These are phyloP conservation scores for Gambusia affinis DNA, from an alignment of 2,113 vertebrate species.

Conservation along the genomic window DNA sequence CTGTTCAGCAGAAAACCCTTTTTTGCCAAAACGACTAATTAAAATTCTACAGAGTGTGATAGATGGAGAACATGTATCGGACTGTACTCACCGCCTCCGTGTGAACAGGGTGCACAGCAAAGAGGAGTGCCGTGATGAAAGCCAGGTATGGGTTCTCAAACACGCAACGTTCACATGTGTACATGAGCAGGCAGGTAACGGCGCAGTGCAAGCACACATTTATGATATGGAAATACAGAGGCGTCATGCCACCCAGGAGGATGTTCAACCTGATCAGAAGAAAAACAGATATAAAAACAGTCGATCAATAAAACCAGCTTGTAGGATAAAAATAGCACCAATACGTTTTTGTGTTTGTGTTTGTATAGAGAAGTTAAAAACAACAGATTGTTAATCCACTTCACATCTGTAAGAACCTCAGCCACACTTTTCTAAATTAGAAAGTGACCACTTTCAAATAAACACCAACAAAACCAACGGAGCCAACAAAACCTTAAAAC, in stretches of 20 bases:
- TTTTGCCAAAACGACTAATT: too few relatives aligned
- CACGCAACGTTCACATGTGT: constrained; percentile 86
- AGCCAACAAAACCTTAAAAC: not conserved
- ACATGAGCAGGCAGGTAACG: constrained; percentile 89
- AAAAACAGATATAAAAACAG: not conserved
- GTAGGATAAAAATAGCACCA: not conserved
- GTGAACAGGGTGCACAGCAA: constrained; percentile 94
- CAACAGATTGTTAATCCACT: too few relatives aligned
- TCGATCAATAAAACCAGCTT: not conserved
- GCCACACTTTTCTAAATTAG: too few relatives aligned
- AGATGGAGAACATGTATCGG: too few relatives aligned
- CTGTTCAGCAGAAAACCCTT: too few relatives aligned
- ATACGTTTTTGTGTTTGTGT: too few relatives aligned
- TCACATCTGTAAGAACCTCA: too few relatives aligned
- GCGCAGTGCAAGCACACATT: constrained; percentile 90
- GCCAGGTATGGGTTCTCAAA: constrained; percentile 84
- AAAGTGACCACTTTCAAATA: too few relatives aligned
- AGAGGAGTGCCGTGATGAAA: constrained; percentile 88
- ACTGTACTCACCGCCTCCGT: constrained; percentile 91
- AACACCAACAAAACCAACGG: too few relatives aligned
- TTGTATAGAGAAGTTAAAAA: too few relatives aligned
- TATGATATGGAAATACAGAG: constrained; percentile 90
- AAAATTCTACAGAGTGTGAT: too few relatives aligned
- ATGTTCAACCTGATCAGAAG: constrained; percentile 86
- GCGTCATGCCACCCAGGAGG: constrained; percentile 88